A percentile compares a stretch with the other conserved stretches of the same genome.
Evolutionary conservation across 2,888 invertebrate species (phyloP).

Genomic region (Phyto melanocephala): DNA sequence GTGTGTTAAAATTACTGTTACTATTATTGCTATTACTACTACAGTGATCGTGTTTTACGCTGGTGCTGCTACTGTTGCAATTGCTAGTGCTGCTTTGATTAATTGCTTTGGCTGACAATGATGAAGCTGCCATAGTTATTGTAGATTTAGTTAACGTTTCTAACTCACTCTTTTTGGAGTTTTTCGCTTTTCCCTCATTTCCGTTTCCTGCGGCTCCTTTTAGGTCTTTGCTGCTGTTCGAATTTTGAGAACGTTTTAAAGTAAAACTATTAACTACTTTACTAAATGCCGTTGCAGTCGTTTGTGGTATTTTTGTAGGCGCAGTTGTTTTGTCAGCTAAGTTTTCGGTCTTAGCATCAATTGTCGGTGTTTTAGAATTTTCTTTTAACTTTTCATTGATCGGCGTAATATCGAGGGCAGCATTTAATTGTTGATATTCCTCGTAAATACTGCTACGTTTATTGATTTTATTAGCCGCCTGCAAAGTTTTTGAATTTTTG

Average conservation of each 20-base stretch:
- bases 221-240: conserved; percentile 17
- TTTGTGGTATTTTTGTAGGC: conserved; percentile 10
- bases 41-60: background rate
- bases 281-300: conserved; percentile 42
- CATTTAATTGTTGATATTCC: conserved; percentile 75
- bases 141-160: conserved; percentile 32
- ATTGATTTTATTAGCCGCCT: conserved; percentile 68
- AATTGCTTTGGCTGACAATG: conserved; percentile 35
- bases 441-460: conserved; percentile 75
- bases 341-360: background rate
- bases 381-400: conserved; percentile 50
- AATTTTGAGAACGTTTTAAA: conserved; percentile 48
- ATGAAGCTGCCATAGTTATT: conserved; percentile 42
- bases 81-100: conserved; percentile 11
- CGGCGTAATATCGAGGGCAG: conserved; percentile 66
- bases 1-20: conserved; percentile 49
- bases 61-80: background rate
- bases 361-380: conserved; percentile 47
- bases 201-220: conserved; percentile 2
- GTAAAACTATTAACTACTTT: conserved; percentile 52
- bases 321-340: background rate
- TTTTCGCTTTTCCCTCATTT: conserved; percentile 37
- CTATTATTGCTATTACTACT: conserved; percentile 1
- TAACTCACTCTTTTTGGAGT: conserved; percentile 39
- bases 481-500: conserved; percentile 69